Conservation (phyloP, 2,888 invertebrate genomes). For the Dynastes tityus region DNA sequence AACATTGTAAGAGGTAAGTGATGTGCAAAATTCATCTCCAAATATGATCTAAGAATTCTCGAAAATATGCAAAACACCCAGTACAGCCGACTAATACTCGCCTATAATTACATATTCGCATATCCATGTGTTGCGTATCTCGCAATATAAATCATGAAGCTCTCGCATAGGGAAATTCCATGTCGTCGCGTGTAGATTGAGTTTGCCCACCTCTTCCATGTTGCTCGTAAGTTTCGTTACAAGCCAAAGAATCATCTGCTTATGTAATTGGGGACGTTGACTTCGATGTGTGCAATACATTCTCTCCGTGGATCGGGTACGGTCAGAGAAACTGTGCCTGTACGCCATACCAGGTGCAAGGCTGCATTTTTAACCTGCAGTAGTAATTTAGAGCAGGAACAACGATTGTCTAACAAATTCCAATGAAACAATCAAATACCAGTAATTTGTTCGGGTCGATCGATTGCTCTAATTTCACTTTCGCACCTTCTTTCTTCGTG, state of each 20-base stretch:
- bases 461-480: constrained; percentile 28
- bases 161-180: constrained; percentile 31
- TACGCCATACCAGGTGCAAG: background rate
- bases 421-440: constrained; percentile 15
- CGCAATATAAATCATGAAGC: constrained; percentile 44
- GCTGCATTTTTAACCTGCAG: constrained; percentile 12
- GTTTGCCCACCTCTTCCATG: constrained; percentile 50
- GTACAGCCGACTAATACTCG: background rate
- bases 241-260: constrained; percentile 36
- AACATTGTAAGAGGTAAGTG: too few relatives aligned
- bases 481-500: constrained; percentile 22
- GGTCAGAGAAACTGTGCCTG: constrained; percentile 22
- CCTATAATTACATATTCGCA: constrained; percentile 16
- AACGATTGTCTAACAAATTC: constrained; percentile 17
- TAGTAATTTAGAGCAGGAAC: constrained; percentile 20
- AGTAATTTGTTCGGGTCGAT: constrained; percentile 19
- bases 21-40: background rate
- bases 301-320: background rate
- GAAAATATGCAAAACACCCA: background rate
- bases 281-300: constrained; percentile 21
- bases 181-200: constrained; percentile 19
- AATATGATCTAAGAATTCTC: background rate
- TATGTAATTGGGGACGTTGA: constrained; percentile 49
- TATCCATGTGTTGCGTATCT: background rate
- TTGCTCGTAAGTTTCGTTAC: constrained; percentile 37